Evolutionary conservation across 2,113 vertebrate species (phyloP).

Genomic region (Neogobius melanostomus): DNA sequence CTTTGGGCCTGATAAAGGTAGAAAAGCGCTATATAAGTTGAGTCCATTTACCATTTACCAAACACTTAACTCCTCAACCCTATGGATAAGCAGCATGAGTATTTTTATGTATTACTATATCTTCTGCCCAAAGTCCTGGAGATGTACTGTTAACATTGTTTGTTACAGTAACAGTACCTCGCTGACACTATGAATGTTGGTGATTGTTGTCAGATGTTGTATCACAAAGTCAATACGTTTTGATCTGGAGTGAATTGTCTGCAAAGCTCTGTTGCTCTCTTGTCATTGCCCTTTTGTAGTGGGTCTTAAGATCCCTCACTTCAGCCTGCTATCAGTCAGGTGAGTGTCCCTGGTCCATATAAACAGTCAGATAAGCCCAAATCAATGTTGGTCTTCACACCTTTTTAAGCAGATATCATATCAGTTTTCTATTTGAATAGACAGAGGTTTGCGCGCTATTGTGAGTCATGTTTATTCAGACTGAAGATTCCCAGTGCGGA

Average conservation of each 20-base stretch:
- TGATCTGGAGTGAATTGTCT: constrained; percentile 23
- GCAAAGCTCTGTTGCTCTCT: constrained; percentile 25
- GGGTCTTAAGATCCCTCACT: constrained; percentile 42
- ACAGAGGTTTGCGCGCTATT: constrained; percentile 35
- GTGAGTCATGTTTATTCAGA: constrained; percentile 32
- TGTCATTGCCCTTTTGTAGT: constrained; percentile 30
- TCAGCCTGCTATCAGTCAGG: constrained; percentile 49
- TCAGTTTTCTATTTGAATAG: constrained; percentile 20
- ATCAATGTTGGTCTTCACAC: constrained; percentile 56
- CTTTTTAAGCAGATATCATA: constrained; percentile 48
- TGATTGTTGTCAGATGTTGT: constrained; percentile 40
- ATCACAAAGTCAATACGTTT: constrained; percentile 31
- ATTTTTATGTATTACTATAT: background rate
- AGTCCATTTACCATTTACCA: too few species aligned
- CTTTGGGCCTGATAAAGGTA: too few species aligned
- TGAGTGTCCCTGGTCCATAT: constrained; percentile 55
- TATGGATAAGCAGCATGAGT: too few species aligned
- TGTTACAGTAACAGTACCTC: constrained; percentile 8
- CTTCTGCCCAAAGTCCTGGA: background rate
- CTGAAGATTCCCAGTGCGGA: background rate
- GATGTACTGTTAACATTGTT: background rate
- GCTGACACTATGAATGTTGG: constrained; percentile 44
- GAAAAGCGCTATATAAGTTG: too few species aligned
- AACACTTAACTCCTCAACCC: too few species aligned
- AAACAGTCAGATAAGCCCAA: constrained; percentile 53